Evolutionary conservation across 2,797 vertebrate species (phyloP), one percentile per base, ranked within the genome.

Genomic region (Myiotriccus ornatus): DNA sequence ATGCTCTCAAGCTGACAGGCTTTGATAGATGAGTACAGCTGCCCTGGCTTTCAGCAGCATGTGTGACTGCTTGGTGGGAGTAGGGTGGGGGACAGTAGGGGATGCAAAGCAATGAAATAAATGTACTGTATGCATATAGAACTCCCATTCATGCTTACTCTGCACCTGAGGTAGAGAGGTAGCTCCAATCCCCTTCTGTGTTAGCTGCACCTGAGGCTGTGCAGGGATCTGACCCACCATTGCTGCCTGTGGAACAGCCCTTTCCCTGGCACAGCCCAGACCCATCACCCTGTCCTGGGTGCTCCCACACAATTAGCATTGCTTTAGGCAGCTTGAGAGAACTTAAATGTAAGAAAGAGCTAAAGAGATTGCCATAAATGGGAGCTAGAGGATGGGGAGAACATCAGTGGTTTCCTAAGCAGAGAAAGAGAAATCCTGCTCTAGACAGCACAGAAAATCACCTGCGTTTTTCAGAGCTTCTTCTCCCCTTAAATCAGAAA

Each of bases 1-100:
- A 49, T 86, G 59, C 80, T 95, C 73, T 93, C 85, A 88, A 84
- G 89, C 91, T 94, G 94, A 90, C 93, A 84, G 70, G 76, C 87
- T 95, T 93, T 97, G 92, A 93, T 93, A 86, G 76, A 96, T 79
- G 87, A 84, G 34, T 92, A 84, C 94, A 96, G 94, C 94, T 97
- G 95, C 83, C 95, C 92, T 73, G 44, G 73, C 87, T 95, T 93
- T 93, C 69, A 94, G 76, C 84, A 90, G 47, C 84, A 60, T 86
- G 63, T 94, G 69, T 76, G 70, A 86, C 65, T 50, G 84, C 69
- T 79, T 91, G 91, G 91, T 78, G 63, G 87, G 52, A 87, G 34
- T 10, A 13, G 59, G 69, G 46, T 50, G 35, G 39, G 74, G 53
- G 79, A 14, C 53, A 50, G 30, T 16, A 52, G 12, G 10, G 44